A percentile compares a stretch with the other conserved stretches of the same genome.
Conservation (phyloP, 2,113 vertebrate species). For the Peromyscus californicus region DNA sequence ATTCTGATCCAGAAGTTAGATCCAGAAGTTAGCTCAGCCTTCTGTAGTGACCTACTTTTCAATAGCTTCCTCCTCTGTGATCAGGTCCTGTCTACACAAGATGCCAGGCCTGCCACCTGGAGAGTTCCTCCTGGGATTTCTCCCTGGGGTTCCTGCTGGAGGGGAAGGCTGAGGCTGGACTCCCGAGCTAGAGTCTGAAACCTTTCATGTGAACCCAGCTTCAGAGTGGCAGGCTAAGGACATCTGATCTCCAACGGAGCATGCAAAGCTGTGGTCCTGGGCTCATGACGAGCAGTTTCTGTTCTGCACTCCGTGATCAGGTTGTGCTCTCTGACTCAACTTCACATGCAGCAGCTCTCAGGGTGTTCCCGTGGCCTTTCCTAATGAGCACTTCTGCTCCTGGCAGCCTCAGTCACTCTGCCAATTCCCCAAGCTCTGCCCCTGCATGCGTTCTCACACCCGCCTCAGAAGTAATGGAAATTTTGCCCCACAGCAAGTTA, state of each 20-base stretch:
- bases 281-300: background rate
- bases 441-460: background rate
- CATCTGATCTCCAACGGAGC: background rate
- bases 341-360: constrained; percentile 22
- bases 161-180: background rate
- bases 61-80: constrained; percentile 34
- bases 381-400: constrained; percentile 60
- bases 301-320: background rate
- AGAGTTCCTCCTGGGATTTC: background rate
- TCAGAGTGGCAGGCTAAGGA: too few species aligned
- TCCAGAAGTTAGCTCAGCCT: background rate
- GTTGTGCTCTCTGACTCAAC: constrained; percentile 69
- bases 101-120: background rate
- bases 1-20: background rate
- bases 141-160: background rate
- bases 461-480: constrained; percentile 37
- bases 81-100: background rate
- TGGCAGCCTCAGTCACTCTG: background rate
- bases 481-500: constrained; percentile 59
- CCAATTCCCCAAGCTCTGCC: background rate
- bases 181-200: background rate
- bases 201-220: background rate
- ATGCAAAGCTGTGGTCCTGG: background rate
- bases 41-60: constrained; percentile 25
- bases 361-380: background rate